Conservation (phyloP, 2,797 vertebrate genomes). For the Tangara arthus region DNA sequence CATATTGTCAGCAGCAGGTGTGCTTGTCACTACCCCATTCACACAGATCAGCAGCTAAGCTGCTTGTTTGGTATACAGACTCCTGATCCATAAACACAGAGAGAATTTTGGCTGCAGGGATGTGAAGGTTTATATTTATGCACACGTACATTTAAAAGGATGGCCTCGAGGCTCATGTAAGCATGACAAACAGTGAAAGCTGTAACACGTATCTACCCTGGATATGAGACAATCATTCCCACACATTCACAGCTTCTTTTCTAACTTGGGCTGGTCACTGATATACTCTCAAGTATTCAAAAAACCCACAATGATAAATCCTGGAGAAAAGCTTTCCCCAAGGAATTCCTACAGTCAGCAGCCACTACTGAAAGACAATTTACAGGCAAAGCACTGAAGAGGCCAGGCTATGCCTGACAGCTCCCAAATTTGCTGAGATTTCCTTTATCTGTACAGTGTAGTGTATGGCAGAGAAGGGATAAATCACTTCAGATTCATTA, state of each 20-base stretch:
- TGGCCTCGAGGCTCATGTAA: not conserved
- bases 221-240: not conserved
- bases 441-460: not conserved
- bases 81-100: not conserved
- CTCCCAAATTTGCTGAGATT: not conserved
- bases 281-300: not conserved
- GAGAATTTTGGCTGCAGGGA: not conserved
- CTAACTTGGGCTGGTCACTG: not conserved
- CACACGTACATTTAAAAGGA: not conserved
- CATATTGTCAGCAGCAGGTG: not conserved
- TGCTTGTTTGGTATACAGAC: not conserved
- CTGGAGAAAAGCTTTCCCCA: not conserved
- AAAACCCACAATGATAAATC: not conserved
- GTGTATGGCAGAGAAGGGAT: not conserved
- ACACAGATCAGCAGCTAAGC: not conserved
- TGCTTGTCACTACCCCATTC: not conserved
- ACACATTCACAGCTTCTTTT: not conserved
- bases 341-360: not conserved
- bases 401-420: not conserved
- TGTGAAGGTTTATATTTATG: not conserved
- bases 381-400: not conserved
- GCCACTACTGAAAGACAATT: not conserved
- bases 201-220: not conserved
- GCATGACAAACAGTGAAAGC: not conserved
- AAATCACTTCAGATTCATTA: not conserved